phyloP scores from a whole-genome alignment of 2,797 vertebrate species.

The Prunella strophiata region DNA sequence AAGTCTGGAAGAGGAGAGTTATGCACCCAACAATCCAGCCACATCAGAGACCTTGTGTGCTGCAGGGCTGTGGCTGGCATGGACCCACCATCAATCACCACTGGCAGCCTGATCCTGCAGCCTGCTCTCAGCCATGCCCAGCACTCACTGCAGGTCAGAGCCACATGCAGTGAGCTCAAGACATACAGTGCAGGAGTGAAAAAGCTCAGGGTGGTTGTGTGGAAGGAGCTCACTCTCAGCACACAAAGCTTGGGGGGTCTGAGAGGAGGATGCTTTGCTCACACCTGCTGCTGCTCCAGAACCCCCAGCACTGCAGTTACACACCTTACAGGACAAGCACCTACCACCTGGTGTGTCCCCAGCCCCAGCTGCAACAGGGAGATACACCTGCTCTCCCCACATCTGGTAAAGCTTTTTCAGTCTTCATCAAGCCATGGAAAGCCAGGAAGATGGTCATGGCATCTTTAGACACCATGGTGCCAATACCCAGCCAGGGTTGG shows the following conservation, averaged over 20 bases:
- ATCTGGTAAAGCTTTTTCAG: background rate
- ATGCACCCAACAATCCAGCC: background rate
- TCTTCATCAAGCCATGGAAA: background rate
- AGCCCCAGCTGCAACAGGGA: background rate
- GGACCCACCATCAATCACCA: background rate
- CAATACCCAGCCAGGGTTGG: background rate
- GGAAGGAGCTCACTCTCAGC: background rate
- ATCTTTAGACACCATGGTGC: background rate
- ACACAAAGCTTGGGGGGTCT: background rate
- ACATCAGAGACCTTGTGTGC: background rate
- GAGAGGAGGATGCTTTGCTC: background rate
- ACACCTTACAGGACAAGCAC: background rate
- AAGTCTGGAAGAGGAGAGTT: background rate
- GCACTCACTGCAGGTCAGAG: background rate
- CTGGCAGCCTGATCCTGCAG: background rate
- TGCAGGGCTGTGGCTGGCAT: background rate
- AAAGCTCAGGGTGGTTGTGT: background rate
- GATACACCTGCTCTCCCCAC: background rate
- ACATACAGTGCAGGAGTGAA: fast-evolving
- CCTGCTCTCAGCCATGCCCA: background rate
- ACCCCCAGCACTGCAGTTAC: background rate
- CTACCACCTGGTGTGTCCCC: background rate
- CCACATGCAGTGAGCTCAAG: fast-evolving
- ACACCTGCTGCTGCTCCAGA: background rate
- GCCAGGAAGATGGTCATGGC: background rate